phyloP scores from a whole-genome alignment of 2,113 vertebrate species.

The Athene cunicularia region DNA sequence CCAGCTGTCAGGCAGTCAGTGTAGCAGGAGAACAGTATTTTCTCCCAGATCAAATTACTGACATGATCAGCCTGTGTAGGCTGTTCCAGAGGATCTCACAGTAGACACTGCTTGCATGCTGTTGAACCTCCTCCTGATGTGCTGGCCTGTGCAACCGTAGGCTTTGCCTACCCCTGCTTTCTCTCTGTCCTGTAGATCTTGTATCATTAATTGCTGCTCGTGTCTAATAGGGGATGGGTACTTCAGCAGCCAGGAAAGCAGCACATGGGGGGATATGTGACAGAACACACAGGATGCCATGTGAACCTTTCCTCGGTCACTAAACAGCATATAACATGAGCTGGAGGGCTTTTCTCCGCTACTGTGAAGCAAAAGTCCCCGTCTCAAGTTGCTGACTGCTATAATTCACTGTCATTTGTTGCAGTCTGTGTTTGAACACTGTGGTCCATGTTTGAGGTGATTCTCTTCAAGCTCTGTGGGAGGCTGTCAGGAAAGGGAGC shows the following conservation, averaged over 20 bases:
- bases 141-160: not conserved
- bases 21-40: not conserved
- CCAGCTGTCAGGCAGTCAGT: not conserved
- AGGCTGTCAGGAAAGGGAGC: not conserved
- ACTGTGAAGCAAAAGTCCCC: not conserved
- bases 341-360: not conserved
- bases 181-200: not conserved
- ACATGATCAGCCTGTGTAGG: not conserved
- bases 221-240: not conserved
- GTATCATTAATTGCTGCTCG: not conserved
- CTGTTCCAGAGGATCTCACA: not conserved
- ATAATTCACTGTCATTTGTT: not conserved
- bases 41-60: not conserved
- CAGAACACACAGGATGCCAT: not conserved
- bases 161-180: not conserved
- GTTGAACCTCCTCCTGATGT: not conserved
- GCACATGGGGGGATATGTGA: not conserved
- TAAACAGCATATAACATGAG: not conserved
- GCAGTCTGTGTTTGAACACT: rapidly evolving
- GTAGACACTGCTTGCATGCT: not conserved
- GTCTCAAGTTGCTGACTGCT: not conserved
- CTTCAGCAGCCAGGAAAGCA: not conserved
- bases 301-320: not conserved
- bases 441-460: not conserved
- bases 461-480: not conserved